Percentiles rank a stretch among this genome's conserved stretches.
Evolutionary conservation across 1,140 invertebrate genomes (phyloP).

Genomic region (Diplogasteroides magnus): DNA sequence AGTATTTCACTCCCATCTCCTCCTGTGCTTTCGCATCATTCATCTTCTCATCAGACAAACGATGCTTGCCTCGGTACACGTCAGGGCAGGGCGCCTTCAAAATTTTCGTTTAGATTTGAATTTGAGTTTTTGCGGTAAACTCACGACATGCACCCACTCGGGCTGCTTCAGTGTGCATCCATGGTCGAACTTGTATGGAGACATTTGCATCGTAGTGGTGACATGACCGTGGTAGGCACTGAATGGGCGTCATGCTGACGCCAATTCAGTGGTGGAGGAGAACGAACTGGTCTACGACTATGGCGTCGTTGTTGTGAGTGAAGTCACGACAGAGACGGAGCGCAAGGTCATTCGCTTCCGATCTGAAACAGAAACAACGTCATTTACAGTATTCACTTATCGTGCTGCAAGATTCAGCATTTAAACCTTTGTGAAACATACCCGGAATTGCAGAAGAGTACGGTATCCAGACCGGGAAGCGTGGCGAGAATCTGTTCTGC

Average conservation of each 20-base stretch:
- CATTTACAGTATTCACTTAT: not conserved
- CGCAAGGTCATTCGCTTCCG: conserved; percentile 95
- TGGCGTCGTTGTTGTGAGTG: conserved; percentile 79
- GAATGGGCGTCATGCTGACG: too few species aligned
- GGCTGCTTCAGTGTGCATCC: conserved; percentile 71
- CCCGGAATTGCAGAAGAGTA: conserved; percentile 92
- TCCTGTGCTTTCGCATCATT: conserved; percentile 56
- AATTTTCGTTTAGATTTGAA: too few species aligned
- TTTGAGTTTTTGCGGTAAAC: too few species aligned
- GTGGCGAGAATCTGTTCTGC: conserved; percentile 76
- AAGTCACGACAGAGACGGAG: conserved; percentile 79
- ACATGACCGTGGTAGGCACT: conserved; percentile 98
- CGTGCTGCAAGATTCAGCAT: not conserved
- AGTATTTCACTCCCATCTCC: conserved; percentile 75
- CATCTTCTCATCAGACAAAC: conserved; percentile 63
- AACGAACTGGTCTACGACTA: conserved; percentile 91
- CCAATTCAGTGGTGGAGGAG: conserved; percentile 7
- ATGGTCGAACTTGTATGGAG: conserved; percentile 91
- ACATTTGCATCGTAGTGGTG: conserved; percentile 87
- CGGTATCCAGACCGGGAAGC: conserved; percentile 73
- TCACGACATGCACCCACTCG: conserved; percentile 86
- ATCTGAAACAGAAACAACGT: conserved; percentile 62
- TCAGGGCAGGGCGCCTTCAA: conserved; percentile 89
- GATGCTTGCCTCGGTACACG: conserved; percentile 81
- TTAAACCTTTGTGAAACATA: conserved; percentile 39